Percentiles rank a stretch among this genome's conserved stretches.
Evolutionary conservation across 2,113 vertebrate genomes (phyloP).

Genomic region (Pachycephala philippinensis): DNA sequence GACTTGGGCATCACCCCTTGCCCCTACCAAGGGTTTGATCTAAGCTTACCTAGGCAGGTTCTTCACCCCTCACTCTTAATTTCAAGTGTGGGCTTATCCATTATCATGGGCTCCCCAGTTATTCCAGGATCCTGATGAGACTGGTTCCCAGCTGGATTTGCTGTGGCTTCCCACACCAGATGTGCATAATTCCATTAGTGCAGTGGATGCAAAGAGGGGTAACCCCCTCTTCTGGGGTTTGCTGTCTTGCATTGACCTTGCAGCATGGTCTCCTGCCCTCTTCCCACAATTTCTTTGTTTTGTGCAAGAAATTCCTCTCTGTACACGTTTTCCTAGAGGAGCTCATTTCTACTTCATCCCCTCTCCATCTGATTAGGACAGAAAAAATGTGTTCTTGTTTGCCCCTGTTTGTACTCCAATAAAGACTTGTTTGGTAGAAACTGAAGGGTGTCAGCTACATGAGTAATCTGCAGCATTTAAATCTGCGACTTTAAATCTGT

Average conservation of each 20-base stretch:
- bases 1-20: not conserved
- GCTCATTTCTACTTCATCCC: not conserved
- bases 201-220: not conserved
- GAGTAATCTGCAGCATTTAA: not conserved
- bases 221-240: not conserved
- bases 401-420: not conserved
- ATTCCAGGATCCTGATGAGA: not conserved
- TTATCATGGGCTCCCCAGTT: not conserved
- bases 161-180: not conserved
- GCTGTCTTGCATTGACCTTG: not conserved
- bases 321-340: not conserved
- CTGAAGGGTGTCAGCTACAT: not conserved
- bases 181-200: not conserved
- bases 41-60: not conserved
- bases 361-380: not conserved
- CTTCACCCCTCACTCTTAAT: not conserved
- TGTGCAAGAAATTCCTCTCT: not conserved
- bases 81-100: not conserved
- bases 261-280: not conserved
- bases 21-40: not conserved
- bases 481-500: conserved; percentile 6
- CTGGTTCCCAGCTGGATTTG: not conserved
- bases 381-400: not conserved
- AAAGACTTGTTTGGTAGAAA: conserved; percentile 17
- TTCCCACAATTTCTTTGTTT: not conserved